Percentiles rank a stretch among this genome's conserved stretches.
phyloP scores from a whole-genome alignment of 1,140 invertebrate species.

The Cydia fagiglandana region DNA sequence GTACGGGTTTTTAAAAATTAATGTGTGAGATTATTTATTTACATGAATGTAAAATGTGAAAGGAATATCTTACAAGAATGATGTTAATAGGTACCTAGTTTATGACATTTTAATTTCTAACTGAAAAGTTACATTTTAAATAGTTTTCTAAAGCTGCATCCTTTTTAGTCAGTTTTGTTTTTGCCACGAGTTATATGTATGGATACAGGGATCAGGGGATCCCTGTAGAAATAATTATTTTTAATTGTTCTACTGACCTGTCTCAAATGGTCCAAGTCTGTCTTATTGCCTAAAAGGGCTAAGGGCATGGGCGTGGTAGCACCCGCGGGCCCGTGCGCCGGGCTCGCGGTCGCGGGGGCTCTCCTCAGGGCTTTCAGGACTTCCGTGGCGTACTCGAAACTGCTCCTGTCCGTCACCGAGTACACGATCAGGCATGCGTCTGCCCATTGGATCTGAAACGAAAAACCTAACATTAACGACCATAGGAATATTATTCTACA shows the following conservation, averaged over 20 bases:
- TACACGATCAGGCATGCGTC: conserved; percentile 90
- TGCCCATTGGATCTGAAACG: conserved; percentile 84
- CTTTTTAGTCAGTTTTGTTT: no score
- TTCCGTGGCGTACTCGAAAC: conserved; percentile 84
- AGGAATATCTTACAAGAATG: no score
- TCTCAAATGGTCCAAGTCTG: conserved; percentile 87
- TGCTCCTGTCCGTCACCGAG: conserved; percentile 86
- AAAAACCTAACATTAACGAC: neutral
- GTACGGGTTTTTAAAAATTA: no score
- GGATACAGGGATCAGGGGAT: no score
- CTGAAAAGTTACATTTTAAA: no score
- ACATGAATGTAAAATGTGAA: no score
- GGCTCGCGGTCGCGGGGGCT: conserved; percentile 60
- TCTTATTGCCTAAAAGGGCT: conserved; percentile 86
- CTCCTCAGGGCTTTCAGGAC: conserved; percentile 81
- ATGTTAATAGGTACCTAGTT: no score
- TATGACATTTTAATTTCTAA: no score
- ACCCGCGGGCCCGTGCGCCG: conserved; percentile 53
- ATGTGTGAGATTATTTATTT: no score
- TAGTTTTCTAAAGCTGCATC: no score
- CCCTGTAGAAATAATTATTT: neutral
- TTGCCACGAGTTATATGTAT: no score
- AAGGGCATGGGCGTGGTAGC: conserved; percentile 77
- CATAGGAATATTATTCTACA: no score
- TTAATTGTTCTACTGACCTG: conserved; percentile 77